phyloP scores from a whole-genome alignment of 2,797 vertebrate genomes.

The Halcyon smyrnensis region DNA sequence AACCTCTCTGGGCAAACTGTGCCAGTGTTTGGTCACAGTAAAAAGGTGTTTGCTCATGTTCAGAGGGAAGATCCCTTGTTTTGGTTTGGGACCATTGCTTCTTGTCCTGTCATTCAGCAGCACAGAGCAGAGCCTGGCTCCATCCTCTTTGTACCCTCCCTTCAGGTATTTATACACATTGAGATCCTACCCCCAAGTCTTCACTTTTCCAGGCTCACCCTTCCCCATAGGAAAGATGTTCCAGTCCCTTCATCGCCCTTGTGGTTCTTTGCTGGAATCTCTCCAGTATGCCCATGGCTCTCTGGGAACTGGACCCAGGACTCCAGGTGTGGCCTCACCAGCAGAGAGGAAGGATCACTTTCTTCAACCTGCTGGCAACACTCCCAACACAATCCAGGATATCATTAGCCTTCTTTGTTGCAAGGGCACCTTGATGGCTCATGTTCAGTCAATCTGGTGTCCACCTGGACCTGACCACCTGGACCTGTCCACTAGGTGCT shows the following conservation, averaged over 20 bases:
- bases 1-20: background rate
- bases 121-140: background rate
- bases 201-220: background rate
- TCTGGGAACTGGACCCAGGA: background rate
- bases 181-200: background rate
- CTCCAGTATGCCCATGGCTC: background rate
- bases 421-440: background rate
- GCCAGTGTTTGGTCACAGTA: background rate
- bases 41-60: background rate
- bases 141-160: background rate
- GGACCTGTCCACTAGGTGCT: background rate
- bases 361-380: background rate
- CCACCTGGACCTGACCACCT: background rate
- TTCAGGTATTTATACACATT: background rate
- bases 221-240: background rate
- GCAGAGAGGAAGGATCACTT: background rate
- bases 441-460: background rate
- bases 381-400: background rate
- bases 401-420: background rate
- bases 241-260: background rate
- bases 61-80: background rate
- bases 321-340: background rate
- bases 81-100: background rate
- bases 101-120: background rate
- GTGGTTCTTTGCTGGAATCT: background rate